A percentile compares a stretch with the other conserved stretches of the same genome.
phyloP scores from a whole-genome alignment of 2,113 vertebrate species.

The Callocephalon fimbriatum region DNA sequence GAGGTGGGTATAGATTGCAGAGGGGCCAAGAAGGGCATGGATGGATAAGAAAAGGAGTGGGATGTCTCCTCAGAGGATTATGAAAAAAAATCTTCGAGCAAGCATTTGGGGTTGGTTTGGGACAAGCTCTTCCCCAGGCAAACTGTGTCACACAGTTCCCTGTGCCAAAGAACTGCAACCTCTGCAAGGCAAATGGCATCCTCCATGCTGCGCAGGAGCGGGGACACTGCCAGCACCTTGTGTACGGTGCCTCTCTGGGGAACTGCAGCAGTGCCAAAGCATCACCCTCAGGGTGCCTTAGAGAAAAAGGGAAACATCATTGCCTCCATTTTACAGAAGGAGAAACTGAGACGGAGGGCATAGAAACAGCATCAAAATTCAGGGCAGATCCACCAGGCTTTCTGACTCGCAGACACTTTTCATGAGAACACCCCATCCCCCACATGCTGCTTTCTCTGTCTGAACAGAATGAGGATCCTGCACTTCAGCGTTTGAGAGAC shows the following conservation, averaged over 20 bases:
- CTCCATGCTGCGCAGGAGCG: fast-evolving
- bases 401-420: not conserved
- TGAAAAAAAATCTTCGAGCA: not conserved
- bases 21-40: not conserved
- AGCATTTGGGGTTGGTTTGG: not conserved
- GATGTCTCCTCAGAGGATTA: not conserved
- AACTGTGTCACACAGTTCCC: not conserved
- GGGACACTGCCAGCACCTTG: not conserved
- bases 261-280: not conserved
- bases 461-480: not conserved
- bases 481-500: not conserved
- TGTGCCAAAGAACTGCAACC: not conserved
- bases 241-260: fast-evolving
- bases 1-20: not conserved
- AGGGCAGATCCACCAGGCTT: not conserved
- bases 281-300: not conserved
- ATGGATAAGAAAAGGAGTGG: not conserved
- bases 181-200: not conserved
- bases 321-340: not conserved
- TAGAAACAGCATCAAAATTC: not conserved
- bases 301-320: not conserved
- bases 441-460: not conserved
- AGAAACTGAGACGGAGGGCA: not conserved
- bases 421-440: not conserved
- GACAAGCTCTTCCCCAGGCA: not conserved